A percentile compares a stretch with the other conserved stretches of the same genome.
Evolutionary conservation across 2,888 invertebrate species (phyloP).

Genomic region (Muschampia plurimacula): DNA sequence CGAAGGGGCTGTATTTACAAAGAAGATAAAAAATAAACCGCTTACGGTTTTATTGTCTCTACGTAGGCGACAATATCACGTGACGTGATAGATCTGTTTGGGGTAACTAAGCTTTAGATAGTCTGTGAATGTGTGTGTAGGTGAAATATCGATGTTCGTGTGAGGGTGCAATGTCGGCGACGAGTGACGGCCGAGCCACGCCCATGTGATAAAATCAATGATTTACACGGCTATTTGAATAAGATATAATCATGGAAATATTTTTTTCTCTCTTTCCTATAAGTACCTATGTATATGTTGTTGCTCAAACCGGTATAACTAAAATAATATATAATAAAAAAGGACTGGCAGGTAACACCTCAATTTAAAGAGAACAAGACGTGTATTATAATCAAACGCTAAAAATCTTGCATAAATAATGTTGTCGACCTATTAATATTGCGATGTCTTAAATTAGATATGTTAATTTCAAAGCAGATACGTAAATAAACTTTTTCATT

Average conservation of each 20-base stretch:
- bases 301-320: background rate
- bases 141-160: conserved; percentile 50
- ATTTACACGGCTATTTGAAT: conserved; percentile 25
- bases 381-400: background rate
- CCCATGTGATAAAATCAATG: conserved; percentile 64
- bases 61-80: conserved; percentile 59
- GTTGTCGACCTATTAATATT: background rate
- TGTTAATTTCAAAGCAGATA: too few species aligned
- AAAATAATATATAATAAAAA: background rate
- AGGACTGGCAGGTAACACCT: background rate
- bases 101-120: conserved; percentile 57
- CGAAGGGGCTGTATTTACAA: conserved; percentile 64
- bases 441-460: too few species aligned
- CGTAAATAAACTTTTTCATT: too few species aligned
- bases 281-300: background rate
- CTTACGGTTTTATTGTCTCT: conserved; percentile 76
- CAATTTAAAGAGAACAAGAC: background rate
- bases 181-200: conserved; percentile 71
- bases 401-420: background rate
- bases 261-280: too few species aligned
- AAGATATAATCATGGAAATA: background rate
- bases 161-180: conserved; percentile 69
- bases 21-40: conserved; percentile 77
- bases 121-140: conserved; percentile 55
- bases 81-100: conserved; percentile 51